Base-by-base conservation (phyloP, 1,140 invertebrate genomes). In the Sitobion miscanthi region DNA sequence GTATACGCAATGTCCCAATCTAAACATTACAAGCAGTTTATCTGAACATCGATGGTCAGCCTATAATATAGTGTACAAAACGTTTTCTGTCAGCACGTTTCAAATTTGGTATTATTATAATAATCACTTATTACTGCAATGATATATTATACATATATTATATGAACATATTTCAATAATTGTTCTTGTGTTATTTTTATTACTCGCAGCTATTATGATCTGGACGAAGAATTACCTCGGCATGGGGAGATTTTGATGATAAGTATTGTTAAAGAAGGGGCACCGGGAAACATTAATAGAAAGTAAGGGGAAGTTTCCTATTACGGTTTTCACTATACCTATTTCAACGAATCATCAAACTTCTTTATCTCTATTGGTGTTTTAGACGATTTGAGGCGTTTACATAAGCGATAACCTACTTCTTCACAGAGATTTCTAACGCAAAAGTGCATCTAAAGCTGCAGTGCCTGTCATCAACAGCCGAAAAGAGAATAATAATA, bases 271-370 rank as follows among this genome's bases (percentile, higher is more conserved):
- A 9, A 25, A 62, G 25, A 9, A 2, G 30, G 11, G 30, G 0
- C 62, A 14, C 30, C 0, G 5, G 4, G 6, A 77, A 77, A 77
- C 17, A 77, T 35, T n/a, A 69, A 14, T 30, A 77, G 14, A n/a
- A 77, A 17, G 0, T 35, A 17, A n/a, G 2, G 30, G 4, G 4
- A n/a, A 77, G 11, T n/a, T 77, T n/a, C 0, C 4, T 17, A 1
- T 77, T 77, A 62, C 7, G 3, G n/a, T 69, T 69, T 69, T 38
- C 38, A 38, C 38, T 38, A 38, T n/a, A 4, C 11, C 25, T 62
- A 30, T 30, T 30, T 62, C 9, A 69, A 62, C 14, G 57, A 1
- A 30, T 30, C 25, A 30, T 69, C 30, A 9, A 11, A 77, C 30
- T 77, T 77, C 11, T 42, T 42, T 77, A 77, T 17, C 4, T 17